Evolutionary conservation across 2,113 vertebrate genomes (phyloP), one percentile per base, ranked within the genome.

Genomic region (Engystomops pustulosus): DNA sequence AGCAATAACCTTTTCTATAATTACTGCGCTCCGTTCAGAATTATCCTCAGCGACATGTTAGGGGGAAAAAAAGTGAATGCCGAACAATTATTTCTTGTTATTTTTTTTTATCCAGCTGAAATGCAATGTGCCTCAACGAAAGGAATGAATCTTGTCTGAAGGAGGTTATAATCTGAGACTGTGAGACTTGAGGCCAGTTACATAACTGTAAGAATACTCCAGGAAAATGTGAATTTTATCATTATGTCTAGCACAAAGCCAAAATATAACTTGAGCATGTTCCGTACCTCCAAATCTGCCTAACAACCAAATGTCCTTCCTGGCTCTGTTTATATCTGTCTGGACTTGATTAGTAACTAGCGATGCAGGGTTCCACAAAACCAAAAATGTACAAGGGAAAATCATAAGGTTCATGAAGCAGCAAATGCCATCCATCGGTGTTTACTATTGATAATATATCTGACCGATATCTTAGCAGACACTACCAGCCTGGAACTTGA

Each of bases 1-100:
- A 67, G 72, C 82, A 84, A 84, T 84, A 84, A 84, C 82, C 82
- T 84, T 84, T 84, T 78, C 82, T 14, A 53, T 84, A 84, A 84
- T 77, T 84, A 77, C 82, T 77, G 58, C 18, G 74, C 36, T 32
- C 67, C 71, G 45, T 83, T 76, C 60, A 84, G 45, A 84, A 84
- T 84, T 77, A 78, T 78, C 82, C 82, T 77, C 72, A 78, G 72
- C 58, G 7, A 84, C 82, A 84, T 67, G 82, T 53, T 84, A 32
- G 27, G 14, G 67, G 47, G 53, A 32, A 81, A 81, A 83, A 83
- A 65, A 60, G 44, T 84, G 20, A 84, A 67, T 77, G 72, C 58
- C 49, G 82, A 77, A 84, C 72, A 84, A 84, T 84, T 77, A 77
- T 77, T 77, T 84, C 72, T 84, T 77, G 71, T 84, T 84, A 68